Evolutionary conservation across 2,888 invertebrate species (phyloP).

Genomic region (Xestia sexstrigata): DNA sequence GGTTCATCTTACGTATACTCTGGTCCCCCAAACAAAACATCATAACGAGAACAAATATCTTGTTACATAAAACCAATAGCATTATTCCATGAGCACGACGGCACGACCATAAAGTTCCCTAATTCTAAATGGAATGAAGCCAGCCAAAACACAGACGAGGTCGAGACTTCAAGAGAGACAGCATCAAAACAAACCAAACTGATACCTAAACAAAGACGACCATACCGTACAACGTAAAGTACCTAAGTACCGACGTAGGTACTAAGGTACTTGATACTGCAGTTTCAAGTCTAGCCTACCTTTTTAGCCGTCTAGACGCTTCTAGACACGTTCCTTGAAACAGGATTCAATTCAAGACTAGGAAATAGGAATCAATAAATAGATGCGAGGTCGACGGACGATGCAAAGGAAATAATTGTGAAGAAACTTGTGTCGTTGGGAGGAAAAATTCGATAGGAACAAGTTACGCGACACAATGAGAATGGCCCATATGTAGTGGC

Average conservation of each 20-base stretch:
- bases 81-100: constrained; percentile 7
- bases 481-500: constrained; percentile 55
- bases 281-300: constrained; percentile 36
- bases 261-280: constrained; percentile 20
- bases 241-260: constrained; percentile 3
- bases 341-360: constrained; percentile 79
- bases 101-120: constrained; percentile 27
- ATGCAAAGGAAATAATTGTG: constrained; percentile 35
- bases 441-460: constrained; percentile 39
- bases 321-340: constrained; percentile 76
- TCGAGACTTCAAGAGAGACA: constrained; percentile 36
- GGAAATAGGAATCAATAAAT: constrained; percentile 82
- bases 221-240: constrained; percentile 5
- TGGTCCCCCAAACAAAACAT: constrained; percentile 17
- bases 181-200: constrained; percentile 51
- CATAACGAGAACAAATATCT: constrained; percentile 14
- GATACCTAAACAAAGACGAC: constrained; percentile 30
- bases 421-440: constrained; percentile 18
- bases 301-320: constrained; percentile 83
- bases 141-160: constrained; percentile 41
- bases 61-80: constrained; percentile 21
- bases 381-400: constrained; percentile 80
- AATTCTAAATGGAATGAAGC: constrained; percentile 20
- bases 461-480: constrained; percentile 60
- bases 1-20: not conserved